A percentile compares a stretch with the other conserved stretches of the same genome.
These are phyloP conservation scores for Fragum fragum DNA, from an alignment of 2,888 invertebrate genomes.

Conservation along the genomic window DNA sequence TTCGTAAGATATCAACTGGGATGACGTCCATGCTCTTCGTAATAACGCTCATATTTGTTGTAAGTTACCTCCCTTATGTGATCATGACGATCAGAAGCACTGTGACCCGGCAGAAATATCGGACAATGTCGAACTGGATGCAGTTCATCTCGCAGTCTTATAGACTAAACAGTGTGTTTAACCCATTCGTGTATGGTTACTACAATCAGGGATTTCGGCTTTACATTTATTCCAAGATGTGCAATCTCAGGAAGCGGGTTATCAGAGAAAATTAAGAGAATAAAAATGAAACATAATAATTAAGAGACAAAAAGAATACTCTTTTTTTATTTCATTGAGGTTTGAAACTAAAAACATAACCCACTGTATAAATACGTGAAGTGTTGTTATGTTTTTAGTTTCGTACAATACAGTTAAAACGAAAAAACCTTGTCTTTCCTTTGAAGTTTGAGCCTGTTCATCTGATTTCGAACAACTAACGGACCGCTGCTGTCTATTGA, in stretches of 20 bases:
- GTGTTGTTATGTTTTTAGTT: too few relatives aligned
- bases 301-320: too few relatives aligned
- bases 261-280: too few relatives aligned
- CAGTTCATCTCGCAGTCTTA: slow-evolving; percentile 17
- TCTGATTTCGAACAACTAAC: too few relatives aligned
- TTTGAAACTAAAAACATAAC: too few relatives aligned
- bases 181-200: slow-evolving; percentile 23
- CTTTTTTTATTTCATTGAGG: too few relatives aligned
- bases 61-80: slow-evolving; percentile 17
- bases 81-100: slow-evolving; percentile 15
- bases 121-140: slow-evolving; percentile 14
- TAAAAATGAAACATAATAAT: too few relatives aligned
- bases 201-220: slow-evolving; percentile 13
- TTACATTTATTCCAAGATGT: neutral
- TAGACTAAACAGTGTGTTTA: slow-evolving; percentile 14
- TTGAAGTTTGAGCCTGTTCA: too few relatives aligned
- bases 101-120: neutral
- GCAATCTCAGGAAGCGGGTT: neutral
- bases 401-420: too few relatives aligned
- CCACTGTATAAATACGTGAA: too few relatives aligned
- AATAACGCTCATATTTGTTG: neutral
- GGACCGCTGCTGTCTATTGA: too few relatives aligned
- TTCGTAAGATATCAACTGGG: slow-evolving; percentile 1
- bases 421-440: too few relatives aligned
- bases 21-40: slow-evolving; percentile 14